Evolutionary conservation across 1,140 invertebrate genomes (phyloP), one percentile per base, ranked within the genome.

Genomic region (Aricia agestis): DNA sequence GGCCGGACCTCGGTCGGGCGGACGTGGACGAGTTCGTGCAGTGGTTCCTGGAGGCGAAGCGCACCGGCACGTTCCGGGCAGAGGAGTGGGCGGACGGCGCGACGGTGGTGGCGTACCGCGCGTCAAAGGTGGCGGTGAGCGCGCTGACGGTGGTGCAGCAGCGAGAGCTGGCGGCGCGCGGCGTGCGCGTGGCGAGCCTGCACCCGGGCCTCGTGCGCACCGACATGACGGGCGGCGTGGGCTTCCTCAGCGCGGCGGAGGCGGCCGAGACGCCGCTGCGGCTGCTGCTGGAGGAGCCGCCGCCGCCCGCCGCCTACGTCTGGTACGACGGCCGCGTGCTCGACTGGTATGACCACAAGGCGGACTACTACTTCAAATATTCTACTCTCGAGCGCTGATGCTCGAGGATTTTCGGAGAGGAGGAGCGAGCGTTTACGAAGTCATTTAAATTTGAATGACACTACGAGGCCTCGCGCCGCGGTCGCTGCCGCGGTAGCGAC

Each of bases 141-240:
- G 94, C 94, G 19, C 79, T 96, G 72, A 93, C 94, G 6, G 88
- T 92, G 59, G 92, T 95, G 25, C 95, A 95, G 72, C 94, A 95
- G 70, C 86, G 90, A 68, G 81, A 93, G 70, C 92, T 95, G 57
- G 84, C 92, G 67, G 71, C 42, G 11, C 92, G 93, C 71, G 93
- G 94, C 71, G 93, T 95, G 65, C 87, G 94, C 5, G 92, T 96
- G 0, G 96, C 96, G 88, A 91, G 92, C 57, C 93, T 95, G 77
- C 93, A 95, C 78, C 94, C 94, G 5, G 94, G 93, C 2, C 94
- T 95, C 77, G 95, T 96, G 1, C 91, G 93, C 68, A 96, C 96
- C 0, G 95, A 96, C 76, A 95, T 96, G 95, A 94, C 93, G 0
- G 92, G 88, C 65, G 93, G 95, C 42, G 93, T 93, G 75, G 95